A percentile compares a stretch with the other conserved stretches of the same genome.
These are phyloP conservation scores for Xestia rhomboidea DNA, from an alignment of 2,888 invertebrate species.

Conservation along the genomic window DNA sequence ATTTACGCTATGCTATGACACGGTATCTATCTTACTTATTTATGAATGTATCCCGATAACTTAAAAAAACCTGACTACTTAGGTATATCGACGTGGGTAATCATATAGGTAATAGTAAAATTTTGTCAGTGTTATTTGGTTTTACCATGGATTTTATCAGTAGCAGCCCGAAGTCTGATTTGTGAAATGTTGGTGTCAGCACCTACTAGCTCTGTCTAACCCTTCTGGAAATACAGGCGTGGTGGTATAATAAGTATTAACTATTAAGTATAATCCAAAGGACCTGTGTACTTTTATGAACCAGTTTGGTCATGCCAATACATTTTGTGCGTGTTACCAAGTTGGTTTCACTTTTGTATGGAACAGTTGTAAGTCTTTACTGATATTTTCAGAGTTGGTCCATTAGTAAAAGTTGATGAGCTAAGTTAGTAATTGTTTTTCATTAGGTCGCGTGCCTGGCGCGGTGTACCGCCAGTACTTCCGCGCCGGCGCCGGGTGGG, in stretches of 20 bases:
- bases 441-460: conserved; percentile 88
- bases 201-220: background rate
- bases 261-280: background rate
- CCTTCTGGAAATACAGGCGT: background rate
- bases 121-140: background rate
- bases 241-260: background rate
- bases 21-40: background rate
- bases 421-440: conserved; percentile 2
- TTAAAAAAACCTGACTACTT: background rate
- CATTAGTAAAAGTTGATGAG: background rate
- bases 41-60: background rate
- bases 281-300: background rate
- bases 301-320: background rate
- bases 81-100: background rate
- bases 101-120: too few relatives aligned
- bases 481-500: conserved; percentile 92
- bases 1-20: background rate
- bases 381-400: background rate
- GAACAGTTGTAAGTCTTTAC: background rate
- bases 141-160: background rate
- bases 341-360: background rate
- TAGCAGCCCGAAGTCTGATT: background rate
- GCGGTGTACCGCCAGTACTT: conserved; percentile 93
- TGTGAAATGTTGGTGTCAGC: background rate
- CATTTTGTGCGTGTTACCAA: background rate